These are phyloP conservation scores for Turritopsis dohrnii DNA, from an alignment of 30 jellyfish, hydroid and myxozoan species.

Conservation along the genomic window DNA sequence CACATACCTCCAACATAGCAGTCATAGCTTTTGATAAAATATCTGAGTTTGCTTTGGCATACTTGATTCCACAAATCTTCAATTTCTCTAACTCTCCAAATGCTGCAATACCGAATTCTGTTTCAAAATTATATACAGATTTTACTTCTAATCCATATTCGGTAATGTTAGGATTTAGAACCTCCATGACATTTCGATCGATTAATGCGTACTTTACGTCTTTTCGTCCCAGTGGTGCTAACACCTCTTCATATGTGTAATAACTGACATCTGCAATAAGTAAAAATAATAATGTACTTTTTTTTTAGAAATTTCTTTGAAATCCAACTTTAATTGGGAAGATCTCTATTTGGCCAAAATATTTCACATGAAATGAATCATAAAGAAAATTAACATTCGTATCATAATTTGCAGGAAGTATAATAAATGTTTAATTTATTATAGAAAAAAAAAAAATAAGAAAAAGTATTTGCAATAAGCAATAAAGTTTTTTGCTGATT, in stretches of 20 bases:
- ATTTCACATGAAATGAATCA: no score
- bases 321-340: no score
- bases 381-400: no score
- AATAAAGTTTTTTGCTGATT: not conserved
- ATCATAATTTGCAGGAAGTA: no score
- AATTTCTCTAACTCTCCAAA: slow-evolving; percentile 15
- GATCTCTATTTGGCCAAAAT: no score
- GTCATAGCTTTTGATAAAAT: not conserved
- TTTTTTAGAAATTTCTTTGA: no score
- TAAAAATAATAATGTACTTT: not conserved
- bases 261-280: not conserved
- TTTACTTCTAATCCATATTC: slow-evolving; percentile 1
- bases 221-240: not conserved
- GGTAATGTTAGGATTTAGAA: not conserved
- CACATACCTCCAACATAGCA: not conserved
- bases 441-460: no score
- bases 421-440: no score
- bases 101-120: slow-evolving; percentile 6
- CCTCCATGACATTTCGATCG: slow-evolving; percentile 4
- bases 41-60: not conserved
- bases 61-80: not conserved
- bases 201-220: not conserved
- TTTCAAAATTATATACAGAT: not conserved
- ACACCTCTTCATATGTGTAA: slow-evolving; percentile 9
- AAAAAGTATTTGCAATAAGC: no score